Evolutionary conservation across 2,888 invertebrate genomes (phyloP), one percentile per base, ranked within the genome.

Genomic region (Griposia aprilina): DNA sequence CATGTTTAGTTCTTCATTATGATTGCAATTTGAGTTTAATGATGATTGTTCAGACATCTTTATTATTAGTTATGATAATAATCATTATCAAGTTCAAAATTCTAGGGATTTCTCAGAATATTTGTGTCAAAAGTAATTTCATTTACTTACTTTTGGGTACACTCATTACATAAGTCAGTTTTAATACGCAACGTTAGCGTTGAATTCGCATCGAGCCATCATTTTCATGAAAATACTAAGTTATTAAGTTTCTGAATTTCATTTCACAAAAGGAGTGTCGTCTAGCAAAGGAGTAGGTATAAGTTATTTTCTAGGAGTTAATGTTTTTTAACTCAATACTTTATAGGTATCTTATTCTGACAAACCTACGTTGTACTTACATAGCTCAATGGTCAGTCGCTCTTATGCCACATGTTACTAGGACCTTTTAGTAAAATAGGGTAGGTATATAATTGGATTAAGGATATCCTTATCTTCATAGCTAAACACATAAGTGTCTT

Each of bases 1-100:
- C 30, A 63, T 82, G n/a, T 26, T 60, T 15, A 23, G 17, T 57
- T 69, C 48, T 55, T 73, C 41, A 62, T 69, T 45, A 30, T 0
- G 2, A 7, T 41, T 3, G 41, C 23, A 65, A 70, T 23, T 73
- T 70, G 5, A 23, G 30, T 15, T 10, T 55, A 36, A 36, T 36
- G 23, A 52, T 23, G 23, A 78, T 55, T 76, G 15, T 41, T 55
- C 23, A 52, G 13, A 52, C 0, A n/a, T 55, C 4, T n/a, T 55
- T 3, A 11, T 62, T 52, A 26, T 50, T 48, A 3, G 10, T 0
- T 36, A 36, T n/a, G 1, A 36, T 36, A 13, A 10, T 68, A 36
- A 23, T 36, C 62, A 36, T 30, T 36, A 62, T 23, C 23, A 23
- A 62, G 20, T 62, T 4, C 30, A 3, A 15, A 6, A 11, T 36